Evolutionary conservation across 2,797 vertebrate genomes (phyloP), one percentile per base, ranked within the genome.

Genomic region (Chiroxiphia lanceolata): DNA sequence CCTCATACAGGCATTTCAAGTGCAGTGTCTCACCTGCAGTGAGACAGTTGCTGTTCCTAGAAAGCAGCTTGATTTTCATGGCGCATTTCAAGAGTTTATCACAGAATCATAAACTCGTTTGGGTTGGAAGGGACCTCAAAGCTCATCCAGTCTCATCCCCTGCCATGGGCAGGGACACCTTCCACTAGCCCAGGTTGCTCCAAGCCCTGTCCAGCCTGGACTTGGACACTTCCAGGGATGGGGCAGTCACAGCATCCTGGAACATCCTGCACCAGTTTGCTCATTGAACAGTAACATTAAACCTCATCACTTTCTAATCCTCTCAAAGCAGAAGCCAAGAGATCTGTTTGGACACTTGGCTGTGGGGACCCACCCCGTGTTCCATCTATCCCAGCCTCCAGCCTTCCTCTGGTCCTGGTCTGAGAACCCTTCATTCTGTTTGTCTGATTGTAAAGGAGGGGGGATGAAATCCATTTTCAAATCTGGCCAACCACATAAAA

Each of bases 281-380:
- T 44, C 69, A 3, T 48, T 38, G 27, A 48, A 10, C 45, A 34
- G 25, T 29, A 44, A 14, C 20, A 21, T 34, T 15, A 18, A 51
- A 25, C 23, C 33, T 57, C 64, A n/a, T 57, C 45, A 9, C 27
- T 61, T 68, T 17, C 34, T 47, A 57, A n/a, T 9, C 44, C 12
- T 8, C 21, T 53, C 45, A 21, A 13, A 87, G 27, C 34, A 29
- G 78, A 44, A n/a, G 9, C 29, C 22, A 60, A 26, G 19, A 44
- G 34, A 34, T 8, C 8, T 53, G 2, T 20, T 51, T 14, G 33
- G n/a, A 21, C 23, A 3, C 17, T 19, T 16, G 65, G 33, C 38
- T 29, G 78, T 0, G 2, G 44, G 5, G 26, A 13, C 7, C 26
- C 36, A 4, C 11, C 1, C 4, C 0, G 1, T 5, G 15, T 36